Evolutionary conservation across 2,113 vertebrate species (phyloP), one percentile per base, ranked within the genome.

Genomic region (Crocuta crocuta): DNA sequence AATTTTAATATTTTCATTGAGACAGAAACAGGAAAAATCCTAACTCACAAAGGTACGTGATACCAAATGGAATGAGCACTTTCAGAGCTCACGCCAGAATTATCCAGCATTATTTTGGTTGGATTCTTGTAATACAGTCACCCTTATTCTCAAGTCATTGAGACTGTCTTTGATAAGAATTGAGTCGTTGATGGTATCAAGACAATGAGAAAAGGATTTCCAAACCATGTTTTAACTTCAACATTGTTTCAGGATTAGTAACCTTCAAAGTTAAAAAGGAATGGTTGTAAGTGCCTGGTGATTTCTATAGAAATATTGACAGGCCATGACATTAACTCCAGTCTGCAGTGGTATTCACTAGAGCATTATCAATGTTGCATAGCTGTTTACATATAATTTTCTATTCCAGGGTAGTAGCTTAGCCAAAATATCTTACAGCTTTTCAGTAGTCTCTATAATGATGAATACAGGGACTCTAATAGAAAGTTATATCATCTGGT

Each of bases 1-100:
- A 92, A 94, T 68, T 63, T 74, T 86, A 82, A 81, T 70, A 76
- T 76, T 96, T 90, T 71, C 70, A 86, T 33, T 90, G n/a, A 76
- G 21, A 24, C 2, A 76, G 19, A 84, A 81, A 66, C 16, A 71
- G 43, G 45, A 89, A 90, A 76, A 96, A 83, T 4, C 6, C 12
- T 73, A 92, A 94, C 5, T 95, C 26, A 78, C 21, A 70, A 74
- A 73, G 21, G 0, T 78, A 43, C 26, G 0, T 19, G 33, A 78
- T 15, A 66, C 17, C 12, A 88, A 87, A 83, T 87, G 33, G 39
- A 96, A 89, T 79, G 28, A 95, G 23, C 12, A 70, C 24, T 73
- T 79, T 9, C 16, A 78, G 10, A 71, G 26, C 6, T 73, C 68
- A 89, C 9, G 48, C 1, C 17, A 83, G 45, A 88, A 90, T 55